A percentile compares a stretch with the other conserved stretches of the same genome.
Conservation (phyloP, 2,888 invertebrate genomes). For the Ischnus inquisitorius region DNA sequence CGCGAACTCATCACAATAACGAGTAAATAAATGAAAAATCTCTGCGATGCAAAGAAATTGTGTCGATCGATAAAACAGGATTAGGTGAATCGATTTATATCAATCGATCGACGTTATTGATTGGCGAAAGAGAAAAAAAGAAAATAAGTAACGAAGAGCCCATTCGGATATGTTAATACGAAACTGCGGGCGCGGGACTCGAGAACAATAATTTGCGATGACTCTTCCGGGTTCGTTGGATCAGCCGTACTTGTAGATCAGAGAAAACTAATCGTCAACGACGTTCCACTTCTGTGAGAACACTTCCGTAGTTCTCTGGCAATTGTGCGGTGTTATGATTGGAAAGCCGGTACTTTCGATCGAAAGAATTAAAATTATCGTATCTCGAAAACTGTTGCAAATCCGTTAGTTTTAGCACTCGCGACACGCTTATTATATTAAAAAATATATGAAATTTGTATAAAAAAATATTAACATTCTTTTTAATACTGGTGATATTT, state of each 20-base stretch:
- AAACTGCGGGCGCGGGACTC: conserved; percentile 1
- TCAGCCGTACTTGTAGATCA: conserved; percentile 54
- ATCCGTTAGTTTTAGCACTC: too few species aligned
- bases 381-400: too few species aligned
- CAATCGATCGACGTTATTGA: neutral
- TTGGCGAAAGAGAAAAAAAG: neutral
- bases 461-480: too few species aligned
- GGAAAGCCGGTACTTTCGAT: conserved; percentile 9
- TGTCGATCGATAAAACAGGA: neutral
- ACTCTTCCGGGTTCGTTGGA: conserved; percentile 54
- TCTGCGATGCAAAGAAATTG: neutral
- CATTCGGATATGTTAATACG: neutral
- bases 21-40: neutral
- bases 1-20: neutral
- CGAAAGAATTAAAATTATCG: neutral
- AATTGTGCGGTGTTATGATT: conserved; percentile 24
- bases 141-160: too few species aligned
- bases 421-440: too few species aligned
- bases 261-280: conserved; percentile 38
- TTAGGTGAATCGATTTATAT: neutral
- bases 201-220: conserved; percentile 45
- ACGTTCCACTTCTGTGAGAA: conserved; percentile 30
- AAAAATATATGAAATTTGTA: too few species aligned
- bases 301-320: neutral
- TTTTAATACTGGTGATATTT: too few species aligned